Base-by-base conservation (phyloP, 2,113 vertebrate species). In the Nothoprocta perdicaria region DNA sequence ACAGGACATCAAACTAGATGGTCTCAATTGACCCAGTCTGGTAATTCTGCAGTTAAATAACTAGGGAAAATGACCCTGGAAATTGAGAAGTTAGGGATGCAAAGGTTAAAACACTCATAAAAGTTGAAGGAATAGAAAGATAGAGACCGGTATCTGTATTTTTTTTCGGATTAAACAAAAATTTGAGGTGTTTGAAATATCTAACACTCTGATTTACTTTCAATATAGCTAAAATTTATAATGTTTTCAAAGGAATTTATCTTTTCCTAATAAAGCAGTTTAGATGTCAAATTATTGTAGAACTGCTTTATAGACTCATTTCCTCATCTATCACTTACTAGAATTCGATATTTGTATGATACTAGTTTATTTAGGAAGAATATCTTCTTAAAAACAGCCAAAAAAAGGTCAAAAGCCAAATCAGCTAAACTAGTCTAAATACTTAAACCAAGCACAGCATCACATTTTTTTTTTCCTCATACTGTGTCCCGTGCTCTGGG, bases 1-100 rank as follows among this genome's bases (percentile, higher is more conserved):
- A 43, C 2, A 6, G 35, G 33, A 7, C 2, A 23, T 2, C 1
- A 11, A 23, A 12, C 23, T 0, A 16, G 40, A 9, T 15, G 52
- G 0, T 53, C 66, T 45, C 60, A 26, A 3, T 1, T 15, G 40
- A 31, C 15, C 78, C 38, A 9, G 22, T 1, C 23, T 11, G 15
- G 26, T 60, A 60, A 33, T 71, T 24, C 5, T 27, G 66, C 45
- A 62, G 23, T 14, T 23, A 27, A 68, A 14, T 10, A 55, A 38
- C 21, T 9, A 26, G 33, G 35, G 14, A 40, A 3, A 29, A 63
- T 40, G 43, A 29, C 9, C 40, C 46, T 4, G 15, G 24, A 23
- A 14, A 21, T 2, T 14, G 50, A 60, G 60, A 33, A 9, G 66
- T 19, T 43, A 16, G 14, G 65, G 33, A 73, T 13, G 26, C 24